Conservation (phyloP, 2,113 vertebrate genomes). For the Merops nubicus region DNA sequence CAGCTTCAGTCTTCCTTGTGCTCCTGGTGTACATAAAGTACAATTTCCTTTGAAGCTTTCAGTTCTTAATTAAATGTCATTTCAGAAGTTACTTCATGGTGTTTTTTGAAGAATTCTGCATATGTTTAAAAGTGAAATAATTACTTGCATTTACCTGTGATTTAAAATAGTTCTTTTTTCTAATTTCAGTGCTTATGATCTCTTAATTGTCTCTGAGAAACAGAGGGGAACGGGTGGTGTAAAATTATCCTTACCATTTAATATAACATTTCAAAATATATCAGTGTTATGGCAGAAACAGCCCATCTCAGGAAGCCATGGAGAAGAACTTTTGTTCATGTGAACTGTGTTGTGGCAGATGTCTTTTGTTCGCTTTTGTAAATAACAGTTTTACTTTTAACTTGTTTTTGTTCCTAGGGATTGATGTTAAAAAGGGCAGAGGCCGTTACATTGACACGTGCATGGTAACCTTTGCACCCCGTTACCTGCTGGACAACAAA, state of each 20-base stretch:
- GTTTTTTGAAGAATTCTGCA: background rate
- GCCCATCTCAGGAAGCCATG: background rate
- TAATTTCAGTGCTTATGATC: background rate
- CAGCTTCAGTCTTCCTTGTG: background rate
- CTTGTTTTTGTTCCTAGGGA: slow-evolving; percentile 78
- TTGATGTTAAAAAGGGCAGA: slow-evolving; percentile 93
- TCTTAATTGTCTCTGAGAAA: background rate
- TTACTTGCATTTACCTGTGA: background rate
- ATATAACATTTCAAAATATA: background rate
- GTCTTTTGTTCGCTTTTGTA: background rate
- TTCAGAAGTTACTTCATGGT: background rate
- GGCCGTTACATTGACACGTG: slow-evolving; percentile 93
- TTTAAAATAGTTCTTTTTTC: background rate
- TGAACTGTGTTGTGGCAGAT: background rate
- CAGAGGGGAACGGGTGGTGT: background rate
- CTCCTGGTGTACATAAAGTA: background rate
- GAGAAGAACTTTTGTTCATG: background rate
- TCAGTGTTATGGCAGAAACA: background rate
- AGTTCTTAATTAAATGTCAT: background rate
- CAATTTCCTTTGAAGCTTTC: background rate
- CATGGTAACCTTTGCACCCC: slow-evolving; percentile 94
- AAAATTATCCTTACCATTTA: background rate
- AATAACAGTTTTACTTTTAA: background rate
- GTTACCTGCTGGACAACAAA: slow-evolving; percentile 94
- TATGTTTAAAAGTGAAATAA: background rate